These are phyloP conservation scores for Coenonympha arcania DNA, from an alignment of 2,888 invertebrate species.

Conservation along the genomic window DNA sequence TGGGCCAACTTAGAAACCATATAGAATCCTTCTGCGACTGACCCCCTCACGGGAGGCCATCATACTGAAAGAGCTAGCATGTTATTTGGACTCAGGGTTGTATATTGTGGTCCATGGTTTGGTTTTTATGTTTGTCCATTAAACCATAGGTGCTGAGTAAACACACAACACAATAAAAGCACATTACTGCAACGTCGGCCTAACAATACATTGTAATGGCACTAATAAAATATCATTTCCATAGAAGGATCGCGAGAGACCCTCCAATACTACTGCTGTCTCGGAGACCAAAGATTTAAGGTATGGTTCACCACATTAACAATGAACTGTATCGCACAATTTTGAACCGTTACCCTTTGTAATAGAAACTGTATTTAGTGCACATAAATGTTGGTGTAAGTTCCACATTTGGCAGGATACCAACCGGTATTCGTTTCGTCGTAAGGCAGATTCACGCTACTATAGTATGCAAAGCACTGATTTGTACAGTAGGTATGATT, in stretches of 20 bases:
- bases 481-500: too few relatives aligned
- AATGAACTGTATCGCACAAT: conserved; percentile 14
- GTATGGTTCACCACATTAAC: conserved; percentile 44
- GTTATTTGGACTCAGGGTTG: too few relatives aligned
- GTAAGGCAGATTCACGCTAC: conserved; percentile 66
- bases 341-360: conserved; percentile 29
- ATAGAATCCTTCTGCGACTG: too few relatives aligned
- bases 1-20: too few relatives aligned
- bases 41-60: too few relatives aligned
- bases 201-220: conserved; percentile 45
- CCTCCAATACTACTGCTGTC: conserved; percentile 48
- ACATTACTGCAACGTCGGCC: conserved; percentile 34
- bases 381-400: conserved; percentile 36
- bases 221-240: conserved; percentile 67
- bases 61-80: too few relatives aligned
- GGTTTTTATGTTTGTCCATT: not conserved
- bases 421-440: conserved; percentile 65
- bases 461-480: conserved; percentile 46
- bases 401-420: conserved; percentile 67
- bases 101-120: too few relatives aligned
- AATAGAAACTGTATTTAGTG: conserved; percentile 26
- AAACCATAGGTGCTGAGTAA: conserved; percentile 21
- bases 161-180: conserved; percentile 33
- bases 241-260: conserved; percentile 56
- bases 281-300: conserved; percentile 57